Evolutionary conservation across 2,888 invertebrate genomes (phyloP).

Genomic region (Galeopsomyia nigrocyanea): DNA sequence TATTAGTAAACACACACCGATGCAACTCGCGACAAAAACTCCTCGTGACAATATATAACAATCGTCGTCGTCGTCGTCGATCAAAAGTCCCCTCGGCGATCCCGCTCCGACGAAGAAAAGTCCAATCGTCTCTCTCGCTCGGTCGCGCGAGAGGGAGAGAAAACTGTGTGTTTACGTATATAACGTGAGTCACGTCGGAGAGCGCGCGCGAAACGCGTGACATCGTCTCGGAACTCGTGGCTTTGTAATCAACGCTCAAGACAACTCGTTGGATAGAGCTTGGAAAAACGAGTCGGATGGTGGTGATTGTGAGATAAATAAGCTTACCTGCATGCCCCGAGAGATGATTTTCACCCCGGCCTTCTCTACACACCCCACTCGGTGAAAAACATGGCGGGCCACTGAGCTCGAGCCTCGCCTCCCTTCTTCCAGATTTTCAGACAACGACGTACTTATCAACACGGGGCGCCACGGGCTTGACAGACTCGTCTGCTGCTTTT

Average conservation of each 20-base stretch:
- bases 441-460: constrained; percentile 6
- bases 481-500: too few relatives aligned
- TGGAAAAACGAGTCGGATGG: neutral
- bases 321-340: constrained; percentile 68
- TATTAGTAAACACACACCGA: too few relatives aligned
- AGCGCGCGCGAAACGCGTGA: constrained; percentile 51
- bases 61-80: too few relatives aligned
- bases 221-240: constrained; percentile 52
- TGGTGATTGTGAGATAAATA: neutral
- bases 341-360: constrained; percentile 69
- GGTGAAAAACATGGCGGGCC: constrained; percentile 84
- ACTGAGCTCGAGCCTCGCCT: constrained; percentile 53
- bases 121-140: too few relatives aligned
- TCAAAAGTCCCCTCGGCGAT: too few relatives aligned
- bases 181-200: constrained; percentile 13
- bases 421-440: constrained; percentile 44
- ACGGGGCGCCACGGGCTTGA: neutral
- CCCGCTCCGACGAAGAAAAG: too few relatives aligned
- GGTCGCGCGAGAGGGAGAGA: neutral
- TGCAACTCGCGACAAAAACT: too few relatives aligned
- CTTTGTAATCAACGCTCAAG: neutral
- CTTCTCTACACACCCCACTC: constrained; percentile 75
- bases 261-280: neutral
- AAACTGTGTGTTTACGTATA: neutral
- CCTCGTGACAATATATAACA: too few relatives aligned